Conservation (phyloP, 2,113 vertebrate species). For the Oryzias javanicus region DNA sequence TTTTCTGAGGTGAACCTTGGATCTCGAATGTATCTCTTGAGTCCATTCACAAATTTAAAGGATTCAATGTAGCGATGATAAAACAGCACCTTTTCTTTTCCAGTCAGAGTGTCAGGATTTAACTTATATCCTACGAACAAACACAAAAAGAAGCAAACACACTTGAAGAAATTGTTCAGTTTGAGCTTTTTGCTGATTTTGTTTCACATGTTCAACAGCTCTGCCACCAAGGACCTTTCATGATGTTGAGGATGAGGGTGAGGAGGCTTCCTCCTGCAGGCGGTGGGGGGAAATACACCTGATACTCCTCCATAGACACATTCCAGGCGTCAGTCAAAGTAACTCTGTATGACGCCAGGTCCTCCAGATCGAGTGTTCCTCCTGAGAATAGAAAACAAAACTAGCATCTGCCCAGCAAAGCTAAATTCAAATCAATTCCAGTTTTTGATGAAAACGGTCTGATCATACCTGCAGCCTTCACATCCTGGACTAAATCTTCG, state of each 20-base stretch:
- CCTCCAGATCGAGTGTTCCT: constrained; percentile 73
- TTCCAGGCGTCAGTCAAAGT: constrained; percentile 76
- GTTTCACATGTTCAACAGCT: not conserved
- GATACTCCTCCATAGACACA: constrained; percentile 75
- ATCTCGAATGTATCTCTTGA: constrained; percentile 70
- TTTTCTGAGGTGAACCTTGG: constrained; percentile 44
- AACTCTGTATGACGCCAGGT: constrained; percentile 76
- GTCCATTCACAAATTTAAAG: constrained; percentile 82
- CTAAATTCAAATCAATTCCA: constrained; percentile 2
- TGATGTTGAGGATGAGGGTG: constrained; percentile 83
- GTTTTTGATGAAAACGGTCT: constrained; percentile 18
- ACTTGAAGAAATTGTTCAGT: not conserved
- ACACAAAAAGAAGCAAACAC: not conserved
- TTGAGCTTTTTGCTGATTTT: not conserved
- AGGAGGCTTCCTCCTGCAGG: constrained; percentile 84
- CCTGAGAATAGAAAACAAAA: constrained; percentile 66
- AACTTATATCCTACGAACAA: constrained; percentile 76
- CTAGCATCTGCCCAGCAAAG: constrained; percentile 18
- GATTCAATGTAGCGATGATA: constrained; percentile 85
- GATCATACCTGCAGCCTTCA: constrained; percentile 77
- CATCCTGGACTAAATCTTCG: constrained; percentile 78
- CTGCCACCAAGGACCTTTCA: constrained; percentile 77
- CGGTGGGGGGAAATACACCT: constrained; percentile 80
- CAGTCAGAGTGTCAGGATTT: constrained; percentile 49
- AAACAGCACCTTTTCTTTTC: constrained; percentile 46